Conservation (phyloP, 2,113 vertebrate genomes). For the Myotis yumanensis region DNA sequence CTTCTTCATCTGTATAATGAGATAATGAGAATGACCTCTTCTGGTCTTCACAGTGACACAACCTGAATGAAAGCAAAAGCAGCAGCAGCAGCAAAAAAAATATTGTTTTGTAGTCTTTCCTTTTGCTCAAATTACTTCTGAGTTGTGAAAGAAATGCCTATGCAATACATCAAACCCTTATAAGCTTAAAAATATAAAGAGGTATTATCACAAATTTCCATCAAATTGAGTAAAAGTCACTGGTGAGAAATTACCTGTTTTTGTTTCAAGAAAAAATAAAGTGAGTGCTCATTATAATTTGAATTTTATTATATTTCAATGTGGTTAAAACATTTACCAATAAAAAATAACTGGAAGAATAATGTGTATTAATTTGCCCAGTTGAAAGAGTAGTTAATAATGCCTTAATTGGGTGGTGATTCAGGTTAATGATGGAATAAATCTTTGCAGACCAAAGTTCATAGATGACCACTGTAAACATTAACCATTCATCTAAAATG, state of each 20-base stretch:
- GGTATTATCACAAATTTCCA: conserved; percentile 2
- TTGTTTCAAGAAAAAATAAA: conserved; percentile 38
- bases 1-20: background rate
- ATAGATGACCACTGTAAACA: background rate
- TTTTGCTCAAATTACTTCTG: background rate
- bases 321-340: conserved; percentile 43
- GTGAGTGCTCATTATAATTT: background rate
- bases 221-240: background rate
- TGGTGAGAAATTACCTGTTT: conserved; percentile 22
- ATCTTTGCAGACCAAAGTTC: background rate
- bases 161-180: background rate
- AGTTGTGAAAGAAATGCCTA: conserved; percentile 4
- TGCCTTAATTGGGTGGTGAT: background rate
- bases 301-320: conserved; percentile 30
- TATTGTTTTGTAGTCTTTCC: background rate
- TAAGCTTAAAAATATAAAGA: conserved; percentile 20
- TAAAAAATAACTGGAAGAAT: background rate
- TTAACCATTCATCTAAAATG: background rate
- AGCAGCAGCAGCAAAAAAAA: background rate
- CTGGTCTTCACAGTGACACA: background rate
- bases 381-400: conserved; percentile 3
- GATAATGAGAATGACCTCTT: background rate
- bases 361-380: background rate
- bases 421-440: background rate
- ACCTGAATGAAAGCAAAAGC: background rate